Evolutionary conservation across 2,797 vertebrate genomes (phyloP).

Genomic region (Chromobotia macracanthus): DNA sequence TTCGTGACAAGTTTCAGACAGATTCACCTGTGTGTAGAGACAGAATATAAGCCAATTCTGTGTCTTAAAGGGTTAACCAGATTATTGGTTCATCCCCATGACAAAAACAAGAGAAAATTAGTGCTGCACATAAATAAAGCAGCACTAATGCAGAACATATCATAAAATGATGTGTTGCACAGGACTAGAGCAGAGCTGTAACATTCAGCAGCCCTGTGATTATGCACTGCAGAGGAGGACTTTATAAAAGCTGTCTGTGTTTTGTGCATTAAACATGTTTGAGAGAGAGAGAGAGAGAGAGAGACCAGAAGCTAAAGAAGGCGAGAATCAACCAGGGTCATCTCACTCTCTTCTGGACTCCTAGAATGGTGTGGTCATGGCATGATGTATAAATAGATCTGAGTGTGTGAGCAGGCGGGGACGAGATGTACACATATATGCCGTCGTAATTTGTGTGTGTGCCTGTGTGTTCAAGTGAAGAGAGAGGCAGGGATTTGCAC

Average conservation of each 20-base stretch:
- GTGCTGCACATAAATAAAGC: slow-evolving; percentile 20
- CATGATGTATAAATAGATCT: slow-evolving; percentile 59
- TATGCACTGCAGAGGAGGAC: slow-evolving; percentile 38
- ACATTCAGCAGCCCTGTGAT: slow-evolving; percentile 31
- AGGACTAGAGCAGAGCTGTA: slow-evolving; percentile 29
- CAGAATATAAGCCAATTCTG: not conserved
- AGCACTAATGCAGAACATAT: slow-evolving; percentile 22
- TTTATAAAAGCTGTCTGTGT: slow-evolving; percentile 17
- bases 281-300: not conserved
- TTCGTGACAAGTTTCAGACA: not conserved
- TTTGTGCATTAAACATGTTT: slow-evolving; percentile 28
- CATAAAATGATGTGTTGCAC: slow-evolving; percentile 23
- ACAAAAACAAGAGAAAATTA: slow-evolving; percentile 13
- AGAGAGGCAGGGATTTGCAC: slow-evolving; percentile 46
- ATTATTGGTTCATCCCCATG: not conserved
- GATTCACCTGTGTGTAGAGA: not conserved
- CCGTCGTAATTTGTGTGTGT: slow-evolving; percentile 38
- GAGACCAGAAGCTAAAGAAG: slow-evolving; percentile 42
- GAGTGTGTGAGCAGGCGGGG: slow-evolving; percentile 42
- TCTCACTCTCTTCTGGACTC: slow-evolving; percentile 53
- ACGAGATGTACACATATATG: slow-evolving; percentile 45
- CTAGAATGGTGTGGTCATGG: slow-evolving; percentile 45
- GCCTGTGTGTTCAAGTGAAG: slow-evolving; percentile 16
- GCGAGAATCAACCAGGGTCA: slow-evolving; percentile 49
- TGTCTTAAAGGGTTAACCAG: not conserved